These are phyloP conservation scores for Rhegmatorhina hoffmannsi DNA, from an alignment of 2,113 vertebrate genomes.

Conservation along the genomic window DNA sequence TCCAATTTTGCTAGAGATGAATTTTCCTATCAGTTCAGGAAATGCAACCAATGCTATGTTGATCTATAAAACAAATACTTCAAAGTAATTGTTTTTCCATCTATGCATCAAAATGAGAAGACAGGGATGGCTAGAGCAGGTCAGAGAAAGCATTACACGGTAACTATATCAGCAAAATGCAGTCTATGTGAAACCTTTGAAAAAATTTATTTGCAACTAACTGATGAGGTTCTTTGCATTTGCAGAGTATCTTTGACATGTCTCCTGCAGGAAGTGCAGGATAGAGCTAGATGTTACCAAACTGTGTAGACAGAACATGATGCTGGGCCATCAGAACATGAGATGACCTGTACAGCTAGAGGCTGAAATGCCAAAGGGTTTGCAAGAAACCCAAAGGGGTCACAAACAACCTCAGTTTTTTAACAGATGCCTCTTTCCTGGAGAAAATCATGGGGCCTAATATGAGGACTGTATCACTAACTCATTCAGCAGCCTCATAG, in stretches of 20 bases:
- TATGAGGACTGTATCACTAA: neutral
- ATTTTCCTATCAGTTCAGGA: neutral
- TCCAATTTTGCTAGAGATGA: neutral
- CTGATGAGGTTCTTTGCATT: neutral
- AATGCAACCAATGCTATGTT: neutral
- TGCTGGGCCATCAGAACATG: neutral
- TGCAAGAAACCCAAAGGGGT: neutral
- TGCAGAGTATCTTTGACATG: neutral
- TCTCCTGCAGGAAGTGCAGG: neutral
- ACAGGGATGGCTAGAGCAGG: neutral
- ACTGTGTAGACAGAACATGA: neutral
- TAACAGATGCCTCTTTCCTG: neutral
- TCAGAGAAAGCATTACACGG: neutral
- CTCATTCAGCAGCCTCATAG: neutral
- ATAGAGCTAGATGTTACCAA: neutral
- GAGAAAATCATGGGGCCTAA: neutral
- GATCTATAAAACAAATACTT: neutral
- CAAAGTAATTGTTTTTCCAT: neutral
- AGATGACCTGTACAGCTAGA: neutral
- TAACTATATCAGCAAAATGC: neutral
- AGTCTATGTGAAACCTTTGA: neutral
- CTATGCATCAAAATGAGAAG: neutral
- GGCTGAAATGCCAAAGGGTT: neutral
- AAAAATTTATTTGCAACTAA: neutral
- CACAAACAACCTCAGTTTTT: neutral